phyloP scores from a whole-genome alignment of 2,888 invertebrate species.

The Malachius bipustulatus region DNA sequence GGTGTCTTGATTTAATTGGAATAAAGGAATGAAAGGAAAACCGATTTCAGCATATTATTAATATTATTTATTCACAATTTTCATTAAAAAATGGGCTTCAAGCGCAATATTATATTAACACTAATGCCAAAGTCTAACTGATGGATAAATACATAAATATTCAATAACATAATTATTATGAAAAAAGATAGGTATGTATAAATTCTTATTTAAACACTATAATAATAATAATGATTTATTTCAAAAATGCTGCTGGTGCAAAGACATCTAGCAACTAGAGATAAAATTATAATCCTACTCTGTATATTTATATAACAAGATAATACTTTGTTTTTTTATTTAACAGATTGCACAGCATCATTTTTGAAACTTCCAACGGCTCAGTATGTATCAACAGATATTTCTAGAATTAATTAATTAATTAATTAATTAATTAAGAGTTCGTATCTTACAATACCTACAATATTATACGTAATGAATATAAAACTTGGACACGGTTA shows the following conservation, averaged over 20 bases:
- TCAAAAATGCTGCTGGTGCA: constrained; percentile 28
- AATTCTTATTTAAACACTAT: constrained; percentile 29
- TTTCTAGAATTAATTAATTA: constrained; percentile 17
- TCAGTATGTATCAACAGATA: constrained; percentile 26
- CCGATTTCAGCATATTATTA: constrained; percentile 20
- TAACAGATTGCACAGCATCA: constrained; percentile 26
- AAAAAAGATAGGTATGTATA: constrained; percentile 33
- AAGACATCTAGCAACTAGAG: constrained; percentile 24
- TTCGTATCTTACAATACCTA: constrained; percentile 2
- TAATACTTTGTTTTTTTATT: constrained; percentile 27
- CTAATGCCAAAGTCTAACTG: constrained; percentile 37
- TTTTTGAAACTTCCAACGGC: constrained; percentile 25
- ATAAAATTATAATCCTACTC: constrained; percentile 27
- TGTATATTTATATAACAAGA: constrained; percentile 26
- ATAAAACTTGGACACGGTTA: constrained; percentile 28
- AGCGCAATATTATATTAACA: constrained; percentile 39
- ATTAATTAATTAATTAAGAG: too few relatives aligned
- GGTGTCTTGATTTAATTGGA: too few relatives aligned
- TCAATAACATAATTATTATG: constrained; percentile 30
- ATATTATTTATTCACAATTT: constrained; percentile 37
- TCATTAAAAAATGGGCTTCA: constrained; percentile 38
- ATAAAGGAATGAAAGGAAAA: too few relatives aligned
- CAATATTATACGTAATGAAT: constrained; percentile 21
- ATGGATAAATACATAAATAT: constrained; percentile 35
- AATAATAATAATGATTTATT: constrained; percentile 23